phyloP scores from a whole-genome alignment of 2,888 invertebrate species.

The Trachelus tabidus region DNA sequence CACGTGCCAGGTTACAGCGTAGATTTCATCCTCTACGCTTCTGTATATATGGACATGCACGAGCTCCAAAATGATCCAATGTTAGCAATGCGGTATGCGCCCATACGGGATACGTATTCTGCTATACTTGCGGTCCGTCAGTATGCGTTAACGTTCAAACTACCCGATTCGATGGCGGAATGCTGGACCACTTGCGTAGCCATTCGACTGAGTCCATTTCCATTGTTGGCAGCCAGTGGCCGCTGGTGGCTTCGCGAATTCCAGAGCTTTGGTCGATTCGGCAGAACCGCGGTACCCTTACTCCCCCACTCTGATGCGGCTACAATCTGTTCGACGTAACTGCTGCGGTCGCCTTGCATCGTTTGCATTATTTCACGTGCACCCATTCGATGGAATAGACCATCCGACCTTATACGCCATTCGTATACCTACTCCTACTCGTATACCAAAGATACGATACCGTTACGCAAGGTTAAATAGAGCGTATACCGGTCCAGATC shows the following conservation, averaged over 20 bases:
- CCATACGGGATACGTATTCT: not conserved
- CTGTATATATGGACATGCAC: not conserved
- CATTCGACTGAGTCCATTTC: constrained; percentile 40
- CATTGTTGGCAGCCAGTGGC: constrained; percentile 42
- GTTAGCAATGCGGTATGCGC: constrained; percentile 42
- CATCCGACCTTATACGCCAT: constrained; percentile 12
- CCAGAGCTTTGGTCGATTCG: constrained; percentile 24
- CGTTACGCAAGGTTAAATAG: not conserved
- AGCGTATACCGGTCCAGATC: not conserved
- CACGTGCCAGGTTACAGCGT: not conserved
- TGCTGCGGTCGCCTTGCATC: constrained; percentile 32
- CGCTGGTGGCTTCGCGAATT: constrained; percentile 34
- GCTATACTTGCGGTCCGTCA: not conserved
- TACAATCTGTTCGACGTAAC: constrained; percentile 10
- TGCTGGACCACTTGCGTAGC: constrained; percentile 45
- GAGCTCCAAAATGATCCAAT: constrained; percentile 42
- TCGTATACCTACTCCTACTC: too few relatives aligned
- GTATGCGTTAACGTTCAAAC: constrained; percentile 32
- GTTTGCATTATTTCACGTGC: constrained; percentile 37
- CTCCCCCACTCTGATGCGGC: constrained; percentile 3
- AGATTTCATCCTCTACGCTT: not conserved
- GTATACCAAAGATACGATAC: not conserved
- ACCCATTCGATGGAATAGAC: constrained; percentile 18
- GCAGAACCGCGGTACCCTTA: constrained; percentile 12
- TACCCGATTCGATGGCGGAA: constrained; percentile 47